Evolutionary conservation across 1,140 invertebrate genomes (phyloP).

Genomic region (Acromyrmex charruanus): DNA sequence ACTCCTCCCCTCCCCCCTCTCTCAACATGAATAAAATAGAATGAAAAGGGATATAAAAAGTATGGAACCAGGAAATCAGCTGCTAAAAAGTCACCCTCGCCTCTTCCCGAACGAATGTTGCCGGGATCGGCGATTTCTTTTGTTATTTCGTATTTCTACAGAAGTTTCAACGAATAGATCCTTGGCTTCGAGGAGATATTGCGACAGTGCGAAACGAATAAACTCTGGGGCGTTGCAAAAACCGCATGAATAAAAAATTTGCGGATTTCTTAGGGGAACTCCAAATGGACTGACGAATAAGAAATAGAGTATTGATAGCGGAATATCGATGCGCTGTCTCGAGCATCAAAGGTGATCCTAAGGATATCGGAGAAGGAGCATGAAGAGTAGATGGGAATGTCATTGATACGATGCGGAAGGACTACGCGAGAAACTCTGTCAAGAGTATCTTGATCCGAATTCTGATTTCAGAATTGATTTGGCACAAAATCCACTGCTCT

Average conservation of each 20-base stretch:
- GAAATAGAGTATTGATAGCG: slow-evolving; percentile 21
- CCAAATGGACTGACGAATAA: slow-evolving; percentile 16
- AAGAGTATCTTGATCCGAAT: slow-evolving; percentile 47
- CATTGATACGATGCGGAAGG: slow-evolving; percentile 35
- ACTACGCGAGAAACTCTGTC: slow-evolving; percentile 20
- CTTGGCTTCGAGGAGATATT: not conserved
- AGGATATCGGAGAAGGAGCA: slow-evolving; percentile 14
- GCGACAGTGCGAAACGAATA: slow-evolving; percentile 17
- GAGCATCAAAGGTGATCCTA: slow-evolving; percentile 32
- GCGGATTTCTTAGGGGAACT: not conserved
- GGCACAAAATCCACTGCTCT: not conserved
- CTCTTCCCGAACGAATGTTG: not conserved
- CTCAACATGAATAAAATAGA: slow-evolving; percentile 43
- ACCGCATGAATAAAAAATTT: slow-evolving; percentile 48
- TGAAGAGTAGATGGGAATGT: not conserved
- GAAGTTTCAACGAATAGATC: not conserved
- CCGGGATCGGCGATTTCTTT: not conserved
- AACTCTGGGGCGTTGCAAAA: slow-evolving; percentile 4
- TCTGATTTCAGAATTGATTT: not conserved
- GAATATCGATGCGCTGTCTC: slow-evolving; percentile 49
- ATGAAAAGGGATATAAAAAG: not conserved
- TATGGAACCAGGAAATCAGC: slow-evolving; percentile 5
- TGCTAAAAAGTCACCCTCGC: not conserved
- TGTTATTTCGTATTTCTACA: slow-evolving; percentile 5
- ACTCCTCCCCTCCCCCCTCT: not conserved